Evolutionary conservation across 2,888 invertebrate species (phyloP), one percentile per base, ranked within the genome.

Genomic region (Esperia sulphurella): DNA sequence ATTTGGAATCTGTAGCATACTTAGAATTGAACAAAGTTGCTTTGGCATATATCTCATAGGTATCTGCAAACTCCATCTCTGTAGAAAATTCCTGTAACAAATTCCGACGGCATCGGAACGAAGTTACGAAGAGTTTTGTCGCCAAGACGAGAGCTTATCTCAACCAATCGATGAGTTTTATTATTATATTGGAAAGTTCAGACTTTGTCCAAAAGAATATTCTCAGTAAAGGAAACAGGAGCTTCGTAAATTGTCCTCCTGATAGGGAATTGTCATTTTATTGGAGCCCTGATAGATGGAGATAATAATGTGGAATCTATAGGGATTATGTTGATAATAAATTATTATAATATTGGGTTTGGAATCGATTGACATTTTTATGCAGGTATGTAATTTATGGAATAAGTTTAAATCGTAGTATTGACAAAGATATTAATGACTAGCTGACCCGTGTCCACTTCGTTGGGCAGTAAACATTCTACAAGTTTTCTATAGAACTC

Each of bases 141-240:
- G 50, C 44, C 52, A 48, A 53, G 45, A 47, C 47, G 49, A 47
- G 46, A 49, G 54, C 46, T 57, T 51, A 60, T 54, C 52, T 51
- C 37, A 37, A 43, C 39, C 54, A 52, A 58, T 59, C 56, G 53
- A 55, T 51, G 57, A 57, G 52, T 60, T 54, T 44, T 52, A 55
- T 55, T 54, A 58, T 58, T 55, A 50, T 50, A 53, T 56, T 52
- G 51, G 44, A 47, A 54, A 53, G 55, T 55, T 48, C 39, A 41
- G 39, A 53, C 52, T 45, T 21, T 51, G 46, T 44, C 45, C 29
- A 41, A 41, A 45, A 46, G 29, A 43, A 39, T 49, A 42, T 45
- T 41, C 10, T 30, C 10, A 29, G 14, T 3, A 28, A 29, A 8
- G 39, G 12, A 31, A 46, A 42, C 42, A 14, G 30, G 13, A 38